Evolutionary conservation across 2,113 vertebrate genomes (phyloP).

Genomic region (Puffinus mauretanicus): DNA sequence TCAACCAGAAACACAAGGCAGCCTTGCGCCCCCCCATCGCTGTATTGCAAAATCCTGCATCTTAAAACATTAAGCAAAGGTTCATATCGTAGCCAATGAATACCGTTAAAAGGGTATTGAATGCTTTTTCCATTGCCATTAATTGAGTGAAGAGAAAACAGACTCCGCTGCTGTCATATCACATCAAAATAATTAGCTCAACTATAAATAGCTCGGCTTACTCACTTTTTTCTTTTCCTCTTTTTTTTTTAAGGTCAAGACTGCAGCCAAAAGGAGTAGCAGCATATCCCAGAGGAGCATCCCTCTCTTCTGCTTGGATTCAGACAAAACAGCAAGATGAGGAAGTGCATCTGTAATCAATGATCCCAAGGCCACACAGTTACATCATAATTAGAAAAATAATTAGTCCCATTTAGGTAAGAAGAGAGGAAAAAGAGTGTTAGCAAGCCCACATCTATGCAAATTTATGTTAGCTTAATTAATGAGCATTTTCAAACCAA

Average conservation of each 20-base stretch:
- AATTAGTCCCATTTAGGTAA: neutral
- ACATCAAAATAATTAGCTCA: slow-evolving; percentile 56
- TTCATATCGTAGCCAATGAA: neutral
- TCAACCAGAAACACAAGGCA: neutral
- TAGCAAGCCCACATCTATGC: neutral
- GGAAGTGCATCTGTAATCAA: neutral
- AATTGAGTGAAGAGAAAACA: slow-evolving; percentile 39
- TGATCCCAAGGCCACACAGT: neutral
- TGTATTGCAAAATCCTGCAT: neutral
- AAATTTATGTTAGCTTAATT: neutral
- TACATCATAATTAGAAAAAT: neutral
- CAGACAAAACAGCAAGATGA: fast-evolving
- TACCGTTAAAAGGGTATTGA: neutral
- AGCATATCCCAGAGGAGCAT: neutral
- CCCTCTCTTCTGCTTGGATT: neutral
- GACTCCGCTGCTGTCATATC: neutral
- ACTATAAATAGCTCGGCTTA: slow-evolving; percentile 48
- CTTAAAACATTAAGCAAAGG: neutral
- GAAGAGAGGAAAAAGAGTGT: neutral
- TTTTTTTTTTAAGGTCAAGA: slow-evolving; percentile 45
- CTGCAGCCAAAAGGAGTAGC: slow-evolving; percentile 1
- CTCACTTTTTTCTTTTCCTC: slow-evolving; percentile 34
- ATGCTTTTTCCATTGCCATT: slow-evolving; percentile 14
- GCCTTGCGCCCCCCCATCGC: no score
- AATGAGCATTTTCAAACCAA: neutral